phyloP scores from a whole-genome alignment of 1,140 invertebrate species.

The Olivierus martensii region DNA sequence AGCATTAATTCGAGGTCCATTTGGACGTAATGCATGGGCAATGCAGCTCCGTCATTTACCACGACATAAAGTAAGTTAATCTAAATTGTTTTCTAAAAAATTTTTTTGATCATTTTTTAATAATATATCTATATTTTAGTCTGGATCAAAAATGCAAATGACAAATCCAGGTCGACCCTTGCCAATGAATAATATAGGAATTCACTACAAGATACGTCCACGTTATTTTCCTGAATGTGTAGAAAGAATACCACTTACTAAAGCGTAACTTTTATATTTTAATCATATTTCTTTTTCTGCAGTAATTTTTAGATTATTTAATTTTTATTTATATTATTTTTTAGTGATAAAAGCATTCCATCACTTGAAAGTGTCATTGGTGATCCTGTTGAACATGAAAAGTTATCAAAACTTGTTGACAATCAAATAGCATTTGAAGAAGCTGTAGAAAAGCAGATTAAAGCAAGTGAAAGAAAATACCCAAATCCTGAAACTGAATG shows the following conservation, averaged over 20 bases:
- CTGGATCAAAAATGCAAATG: constrained; percentile 48
- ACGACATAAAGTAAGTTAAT: constrained; percentile 42
- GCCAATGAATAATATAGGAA: constrained; percentile 50
- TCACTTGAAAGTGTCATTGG: constrained; percentile 53
- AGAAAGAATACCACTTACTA: constrained; percentile 60
- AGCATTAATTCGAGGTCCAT: constrained; percentile 73
- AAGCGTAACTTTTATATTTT: constrained; percentile 45
- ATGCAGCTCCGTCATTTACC: constrained; percentile 73
- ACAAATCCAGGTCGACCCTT: constrained; percentile 60
- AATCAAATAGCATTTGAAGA: constrained; percentile 27
- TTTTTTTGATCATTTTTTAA: neutral
- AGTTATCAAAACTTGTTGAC: constrained; percentile 33
- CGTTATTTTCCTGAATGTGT: constrained; percentile 70
- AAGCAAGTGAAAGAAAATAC: constrained; percentile 21
- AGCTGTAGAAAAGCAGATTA: constrained; percentile 19
- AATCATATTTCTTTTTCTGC: too few species aligned
- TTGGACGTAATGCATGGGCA: constrained; percentile 87
- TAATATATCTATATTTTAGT: constrained; percentile 15
- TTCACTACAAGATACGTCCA: constrained; percentile 44
- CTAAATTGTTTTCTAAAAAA: neutral
- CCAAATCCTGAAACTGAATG: constrained; percentile 48
- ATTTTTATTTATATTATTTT: constrained; percentile 4
- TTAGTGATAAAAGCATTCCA: constrained; percentile 68
- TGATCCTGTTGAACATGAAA: constrained; percentile 36
- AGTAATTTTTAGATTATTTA: too few species aligned